These are phyloP conservation scores for Tetramorium parvispinum DNA, from an alignment of 1,140 invertebrate species.

Conservation along the genomic window DNA sequence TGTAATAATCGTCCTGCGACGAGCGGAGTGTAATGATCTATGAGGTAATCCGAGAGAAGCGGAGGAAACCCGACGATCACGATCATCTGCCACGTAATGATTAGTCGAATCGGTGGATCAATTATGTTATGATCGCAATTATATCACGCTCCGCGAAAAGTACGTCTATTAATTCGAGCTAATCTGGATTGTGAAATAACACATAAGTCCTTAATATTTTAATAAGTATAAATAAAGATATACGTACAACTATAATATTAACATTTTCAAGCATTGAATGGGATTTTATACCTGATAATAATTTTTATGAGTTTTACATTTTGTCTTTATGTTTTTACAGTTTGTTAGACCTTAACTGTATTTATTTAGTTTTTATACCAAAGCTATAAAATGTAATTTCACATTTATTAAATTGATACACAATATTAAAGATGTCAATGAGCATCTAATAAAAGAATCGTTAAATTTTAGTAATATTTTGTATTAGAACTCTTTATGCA, in stretches of 20 bases:
- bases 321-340: background rate
- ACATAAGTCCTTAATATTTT: no score
- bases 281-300: background rate
- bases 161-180: background rate
- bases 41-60: constrained; percentile 30
- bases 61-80: background rate
- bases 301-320: background rate
- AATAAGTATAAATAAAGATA: no score
- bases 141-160: background rate
- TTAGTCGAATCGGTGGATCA: background rate
- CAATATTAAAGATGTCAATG: background rate
- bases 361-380: background rate
- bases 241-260: no score
- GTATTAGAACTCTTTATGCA: background rate
- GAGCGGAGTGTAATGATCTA: constrained; percentile 1
- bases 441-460: background rate
- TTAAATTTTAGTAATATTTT: background rate
- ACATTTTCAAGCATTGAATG: background rate
- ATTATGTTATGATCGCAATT: background rate
- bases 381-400: background rate
- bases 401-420: background rate
- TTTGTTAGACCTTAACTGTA: no score
- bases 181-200: background rate
- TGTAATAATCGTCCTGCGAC: constrained; percentile 34
- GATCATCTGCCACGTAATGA: background rate